Base-by-base conservation (phyloP, 2,888 invertebrate genomes). In the Junonia oenone region DNA sequence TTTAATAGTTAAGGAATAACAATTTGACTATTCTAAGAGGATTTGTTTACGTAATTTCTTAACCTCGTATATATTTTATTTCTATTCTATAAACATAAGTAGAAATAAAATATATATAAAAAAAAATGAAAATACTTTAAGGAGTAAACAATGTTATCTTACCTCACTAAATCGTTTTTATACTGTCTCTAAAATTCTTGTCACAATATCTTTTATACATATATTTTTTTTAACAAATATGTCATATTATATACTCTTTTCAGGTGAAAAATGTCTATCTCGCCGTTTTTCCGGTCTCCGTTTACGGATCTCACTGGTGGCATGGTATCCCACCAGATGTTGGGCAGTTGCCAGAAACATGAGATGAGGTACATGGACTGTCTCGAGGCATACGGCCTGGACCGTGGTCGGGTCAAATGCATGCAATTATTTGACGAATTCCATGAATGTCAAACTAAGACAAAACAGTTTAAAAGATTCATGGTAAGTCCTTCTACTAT, bases 291-390 rank as follows among this genome's bases (percentile, higher is more conserved):
- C 1, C 93, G 93, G 47, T 91, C 92, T 5, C 95, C 95, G 0
- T 88, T 95, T 40, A 94, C 95, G 4, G 96, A 96, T 76, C 69
- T 95, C 49, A 93, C 94, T 31, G 93, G 93, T 61, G 89, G 91
- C 15, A 51, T 94, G 55, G 69, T 93, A 22, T 94, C 92, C 58
- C 93, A 93, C 66, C 95, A 95, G 75, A 82, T 91, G 69, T 83
- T 92, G 68, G 93, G 93, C 17, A 74, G 79, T 19, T 97, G 96
- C 71, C 93, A 92, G 31, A 88, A 91, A 55, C 83, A 94, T 64
- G 96, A 96, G 81, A 83, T 94, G 73, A 91, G 92, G 27, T 92
- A 93, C 69, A 92, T 95, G 83, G 95, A 96, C 63, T 97, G 96
- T 69, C 71, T 96, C 46, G 96, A 96, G 71, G 96, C 95, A 2